Base-by-base conservation (phyloP, 2,888 invertebrate species). In the Apodemia mormo region DNA sequence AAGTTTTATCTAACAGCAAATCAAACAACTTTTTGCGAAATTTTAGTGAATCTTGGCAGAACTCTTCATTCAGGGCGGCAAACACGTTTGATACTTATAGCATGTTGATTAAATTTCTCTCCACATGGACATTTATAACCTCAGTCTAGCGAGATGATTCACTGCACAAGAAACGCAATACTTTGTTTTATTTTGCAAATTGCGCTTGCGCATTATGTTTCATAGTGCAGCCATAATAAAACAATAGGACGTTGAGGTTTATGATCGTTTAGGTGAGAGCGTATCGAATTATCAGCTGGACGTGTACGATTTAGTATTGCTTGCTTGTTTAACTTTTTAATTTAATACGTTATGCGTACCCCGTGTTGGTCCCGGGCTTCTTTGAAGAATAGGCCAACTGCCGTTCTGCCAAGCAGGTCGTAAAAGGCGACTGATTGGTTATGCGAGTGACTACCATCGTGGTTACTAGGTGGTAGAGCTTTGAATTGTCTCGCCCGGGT, bases 171-270 rank as follows among this genome's bases (percentile, higher is more conserved):
- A 64, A 64, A 64, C 61, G 61, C 7, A 64, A 64, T 64, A 64
- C 61, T 64, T 64, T 64, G 61, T 64, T 64, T 64, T 64, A 64
- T 64, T 64, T 64, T 64, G 61, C 61, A 64, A 64, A 64, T 64
- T 64, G 61, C 61, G 37, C 61, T 7, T 14, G 14, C 61, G 61
- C 61, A 64, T 64, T 37, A 64, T 33, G 33, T 64, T 64, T 64
- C 61, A 64, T 64, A 64, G 61, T 64, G 61, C 33, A 37, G 61
- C 61, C 61, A 64, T 64, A 64, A 64, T 64, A 64, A 64, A 64
- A 64, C 61, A 64, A 64, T 64, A 61, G 61, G 61, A 64, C 61
- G 33, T 33, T 33, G 61, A 37, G 33, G 61, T 64, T 64, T 64
- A 64, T 64, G 37, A 64, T 64, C 61, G 61, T 33, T 64, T 64